Evolutionary conservation across 2,888 invertebrate species (phyloP), one percentile per base, ranked within the genome.

Genomic region (Zonitis immaculata): DNA sequence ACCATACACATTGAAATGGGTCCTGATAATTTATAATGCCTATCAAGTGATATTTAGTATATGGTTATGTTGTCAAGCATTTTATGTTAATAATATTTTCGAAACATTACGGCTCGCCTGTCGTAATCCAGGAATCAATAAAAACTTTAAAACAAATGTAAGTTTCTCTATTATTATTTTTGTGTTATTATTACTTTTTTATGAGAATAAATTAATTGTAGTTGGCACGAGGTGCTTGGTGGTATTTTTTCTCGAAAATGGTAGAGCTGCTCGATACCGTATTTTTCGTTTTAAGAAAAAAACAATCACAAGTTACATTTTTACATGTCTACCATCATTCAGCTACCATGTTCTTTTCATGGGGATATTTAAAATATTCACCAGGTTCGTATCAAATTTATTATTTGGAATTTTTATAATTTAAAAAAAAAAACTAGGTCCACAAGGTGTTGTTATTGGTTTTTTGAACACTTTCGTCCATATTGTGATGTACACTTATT

Each of bases 401-500:
- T n/a, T n/a, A n/a, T n/a, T n/a, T n/a, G n/a, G n/a, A n/a, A n/a
- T n/a, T n/a, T n/a, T n/a, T n/a, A n/a, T n/a, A n/a, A n/a, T n/a
- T n/a, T n/a, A n/a, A n/a, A n/a, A n/a, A n/a, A n/a, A n/a, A n/a
- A n/a, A n/a, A n/a, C 60, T 78, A 86, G 89, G 91, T 72, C 94
- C 93, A 22, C 94, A 95, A 71, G 89, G 88, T 12, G 90, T 94
- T 1, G 82, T 95, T 1, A 85, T 94, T 20, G 91, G 93, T 1
- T 80, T 91, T 56, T 83, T 95, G 64, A 95, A 95, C 75, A 87
- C 92, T 0, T 87, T 91, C 71, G 89, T 95, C 52, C 95, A 95
- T 75, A 82, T 94, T 50, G 80, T 95, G 55, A 95, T 95, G 95
- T 95, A 95, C 76, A 80, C 84, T 0, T 95, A 95, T 75, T 95